phyloP scores from a whole-genome alignment of 2,113 vertebrate species.

The Aptenodytes forsteri region DNA sequence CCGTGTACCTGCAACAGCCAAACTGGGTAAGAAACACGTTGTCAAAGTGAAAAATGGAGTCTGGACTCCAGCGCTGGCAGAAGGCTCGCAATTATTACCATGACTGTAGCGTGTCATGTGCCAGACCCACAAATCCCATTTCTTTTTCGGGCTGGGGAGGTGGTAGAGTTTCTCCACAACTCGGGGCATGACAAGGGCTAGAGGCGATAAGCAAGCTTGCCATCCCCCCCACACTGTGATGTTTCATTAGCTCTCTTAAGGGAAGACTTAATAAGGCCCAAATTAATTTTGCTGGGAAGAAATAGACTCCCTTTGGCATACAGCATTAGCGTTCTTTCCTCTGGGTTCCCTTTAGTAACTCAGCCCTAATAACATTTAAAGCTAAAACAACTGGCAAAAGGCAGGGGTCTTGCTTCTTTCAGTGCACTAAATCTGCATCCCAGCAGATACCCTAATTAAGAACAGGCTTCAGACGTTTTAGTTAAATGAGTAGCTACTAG shows the following conservation, averaged over 20 bases:
- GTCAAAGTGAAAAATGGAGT: not conserved
- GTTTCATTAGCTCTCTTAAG: not conserved
- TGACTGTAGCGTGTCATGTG: not conserved
- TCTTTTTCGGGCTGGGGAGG: not conserved
- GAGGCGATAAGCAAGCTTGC: not conserved
- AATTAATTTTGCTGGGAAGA: not conserved
- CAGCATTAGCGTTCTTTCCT: not conserved
- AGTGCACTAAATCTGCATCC: not conserved
- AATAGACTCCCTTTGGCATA: not conserved
- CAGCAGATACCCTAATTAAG: not conserved
- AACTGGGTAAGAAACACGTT: conserved; percentile 79
- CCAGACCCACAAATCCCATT: not conserved
- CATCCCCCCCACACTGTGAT: too few relatives aligned
- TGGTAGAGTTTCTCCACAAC: not conserved
- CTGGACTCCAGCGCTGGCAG: not conserved
- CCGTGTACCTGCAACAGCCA: conserved; percentile 84
- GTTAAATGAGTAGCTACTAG: not conserved
- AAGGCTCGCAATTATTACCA: accelerated
- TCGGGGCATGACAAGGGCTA: not conserved
- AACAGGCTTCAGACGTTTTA: not conserved
- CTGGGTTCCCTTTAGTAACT: not conserved
- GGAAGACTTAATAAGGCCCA: not conserved
- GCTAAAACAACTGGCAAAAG: not conserved
- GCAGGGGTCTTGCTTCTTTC: not conserved
- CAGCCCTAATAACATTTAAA: not conserved